Percentiles rank a stretch among this genome's conserved stretches.
Evolutionary conservation across 1,140 invertebrate species (phyloP).

Genomic region (Megalonaias nervosa): DNA sequence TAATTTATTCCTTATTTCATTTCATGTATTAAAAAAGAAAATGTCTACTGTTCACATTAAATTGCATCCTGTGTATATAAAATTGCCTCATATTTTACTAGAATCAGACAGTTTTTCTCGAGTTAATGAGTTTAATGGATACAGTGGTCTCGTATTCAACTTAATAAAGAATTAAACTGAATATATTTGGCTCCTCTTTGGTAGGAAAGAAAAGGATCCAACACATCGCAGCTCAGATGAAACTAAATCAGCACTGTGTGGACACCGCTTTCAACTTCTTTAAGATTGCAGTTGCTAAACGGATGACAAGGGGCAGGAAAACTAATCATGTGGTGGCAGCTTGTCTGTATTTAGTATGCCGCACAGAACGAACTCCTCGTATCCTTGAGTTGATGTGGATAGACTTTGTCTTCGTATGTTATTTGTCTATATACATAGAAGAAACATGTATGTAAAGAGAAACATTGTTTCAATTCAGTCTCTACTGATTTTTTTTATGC

Average conservation of each 20-base stretch:
- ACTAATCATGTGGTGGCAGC: conserved; percentile 95
- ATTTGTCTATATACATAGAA: neutral
- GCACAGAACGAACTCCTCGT: conserved; percentile 94
- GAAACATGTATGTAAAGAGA: neutral
- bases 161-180: conserved; percentile 1
- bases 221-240: conserved; percentile 67
- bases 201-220: conserved; percentile 67
- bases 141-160: neutral
- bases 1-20: too few relatives aligned
- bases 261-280: conserved; percentile 97
- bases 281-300: conserved; percentile 88
- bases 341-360: conserved; percentile 97
- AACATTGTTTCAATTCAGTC: conserved; percentile 60
- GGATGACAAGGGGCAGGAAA: conserved; percentile 90
- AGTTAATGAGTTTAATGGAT: neutral
- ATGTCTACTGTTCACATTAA: too few relatives aligned
- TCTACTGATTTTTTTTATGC: conserved; percentile 14
- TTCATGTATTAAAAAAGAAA: too few relatives aligned
- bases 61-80: too few relatives aligned
- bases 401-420: neutral
- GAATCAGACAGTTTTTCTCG: too few relatives aligned
- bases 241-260: conserved; percentile 91
- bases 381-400: conserved; percentile 77
- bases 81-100: too few relatives aligned
- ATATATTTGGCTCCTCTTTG: conserved; percentile 7